Percentiles rank a stretch among this genome's conserved stretches.
These are phyloP conservation scores for Tenthredo livida DNA, from an alignment of 2,888 invertebrate species.

Conservation along the genomic window DNA sequence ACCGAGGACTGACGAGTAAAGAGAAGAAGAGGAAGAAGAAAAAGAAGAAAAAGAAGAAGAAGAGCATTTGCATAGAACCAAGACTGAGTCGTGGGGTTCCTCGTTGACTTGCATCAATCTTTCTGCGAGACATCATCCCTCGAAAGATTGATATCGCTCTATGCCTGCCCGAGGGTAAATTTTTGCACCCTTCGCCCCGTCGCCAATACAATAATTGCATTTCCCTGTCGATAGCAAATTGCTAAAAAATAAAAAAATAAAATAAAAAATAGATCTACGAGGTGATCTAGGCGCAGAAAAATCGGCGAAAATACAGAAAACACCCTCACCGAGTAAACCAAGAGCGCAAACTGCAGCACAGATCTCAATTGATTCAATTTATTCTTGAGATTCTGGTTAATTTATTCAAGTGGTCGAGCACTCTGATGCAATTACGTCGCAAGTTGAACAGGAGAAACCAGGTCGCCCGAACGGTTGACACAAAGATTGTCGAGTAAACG, in stretches of 20 bases:
- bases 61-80: constrained; percentile 14
- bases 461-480: neutral
- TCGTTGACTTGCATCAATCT: constrained; percentile 36
- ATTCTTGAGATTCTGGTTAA: neutral
- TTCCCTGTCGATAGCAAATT: neutral
- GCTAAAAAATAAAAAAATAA: neutral
- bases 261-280: neutral
- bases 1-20: neutral
- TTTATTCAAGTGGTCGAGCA: neutral
- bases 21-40: neutral
- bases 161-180: neutral
- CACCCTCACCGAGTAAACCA: neutral
- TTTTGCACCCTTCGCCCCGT: neutral
- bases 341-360: neutral
- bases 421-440: neutral
- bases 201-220: neutral
- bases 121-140: neutral
- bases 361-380: neutral
- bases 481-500: neutral
- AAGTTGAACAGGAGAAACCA: neutral
- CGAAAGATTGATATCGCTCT: constrained; percentile 4
- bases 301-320: no score
- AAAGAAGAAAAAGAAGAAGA: neutral
- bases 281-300: no score
- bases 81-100: neutral